Conservation (phyloP, 2,113 vertebrate genomes). For the Phocoena sinus region DNA sequence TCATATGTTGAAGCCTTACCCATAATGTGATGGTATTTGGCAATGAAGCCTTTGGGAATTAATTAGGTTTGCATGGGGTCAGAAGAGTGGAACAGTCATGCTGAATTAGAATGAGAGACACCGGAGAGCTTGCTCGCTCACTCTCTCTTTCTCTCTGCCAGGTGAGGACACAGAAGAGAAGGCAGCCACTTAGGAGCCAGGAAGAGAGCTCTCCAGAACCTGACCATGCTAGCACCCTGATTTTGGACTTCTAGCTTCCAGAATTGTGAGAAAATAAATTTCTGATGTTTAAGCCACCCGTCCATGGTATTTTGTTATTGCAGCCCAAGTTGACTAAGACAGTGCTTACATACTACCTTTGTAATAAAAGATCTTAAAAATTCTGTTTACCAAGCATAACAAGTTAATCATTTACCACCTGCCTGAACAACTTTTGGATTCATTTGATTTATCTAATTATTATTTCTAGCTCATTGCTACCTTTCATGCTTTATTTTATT, state of each 20-base stretch:
- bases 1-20: not conserved
- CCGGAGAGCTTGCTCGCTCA: accelerated
- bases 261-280: not conserved
- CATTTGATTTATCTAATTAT: not conserved
- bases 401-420: not conserved
- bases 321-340: not conserved
- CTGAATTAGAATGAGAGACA: not conserved
- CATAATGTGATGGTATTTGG: not conserved
- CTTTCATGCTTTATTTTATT: not conserved
- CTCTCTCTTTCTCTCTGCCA: not conserved
- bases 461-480: not conserved
- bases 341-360: not conserved
- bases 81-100: not conserved
- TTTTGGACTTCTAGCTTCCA: not conserved
- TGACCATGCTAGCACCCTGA: not conserved
- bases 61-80: not conserved
- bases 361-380: not conserved
- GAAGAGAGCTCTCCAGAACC: not conserved
- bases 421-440: not conserved
- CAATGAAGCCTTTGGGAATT: not conserved
- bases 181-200: not conserved
- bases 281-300: not conserved
- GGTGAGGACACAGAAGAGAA: not conserved
- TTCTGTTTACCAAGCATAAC: not conserved
- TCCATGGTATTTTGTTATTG: not conserved